Conservation (phyloP, 2,113 vertebrate genomes). For the Tragulus kanchil region DNA sequence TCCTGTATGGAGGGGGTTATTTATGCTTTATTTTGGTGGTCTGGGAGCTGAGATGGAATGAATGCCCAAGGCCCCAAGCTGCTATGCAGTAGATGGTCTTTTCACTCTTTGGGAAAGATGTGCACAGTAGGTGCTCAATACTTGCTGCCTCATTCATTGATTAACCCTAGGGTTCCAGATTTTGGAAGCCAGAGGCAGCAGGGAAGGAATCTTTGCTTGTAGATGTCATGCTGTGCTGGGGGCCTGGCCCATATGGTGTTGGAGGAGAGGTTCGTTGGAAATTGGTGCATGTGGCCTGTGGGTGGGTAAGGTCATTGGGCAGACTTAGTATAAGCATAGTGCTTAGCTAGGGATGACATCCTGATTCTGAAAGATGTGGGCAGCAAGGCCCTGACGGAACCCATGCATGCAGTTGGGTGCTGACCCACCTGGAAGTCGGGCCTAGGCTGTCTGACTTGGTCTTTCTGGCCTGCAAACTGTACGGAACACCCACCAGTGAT, state of each 20-base stretch:
- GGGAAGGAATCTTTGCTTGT: background rate
- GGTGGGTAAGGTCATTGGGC: background rate
- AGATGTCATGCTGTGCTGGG: background rate
- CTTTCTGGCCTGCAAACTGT: background rate
- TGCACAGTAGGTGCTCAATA: background rate
- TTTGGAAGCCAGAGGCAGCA: background rate
- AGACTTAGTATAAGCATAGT: background rate
- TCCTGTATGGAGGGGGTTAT: background rate
- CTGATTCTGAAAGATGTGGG: background rate
- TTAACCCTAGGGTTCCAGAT: background rate
- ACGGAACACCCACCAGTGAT: background rate
- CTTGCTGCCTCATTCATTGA: background rate
- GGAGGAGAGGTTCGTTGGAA: background rate
- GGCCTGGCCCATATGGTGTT: background rate
- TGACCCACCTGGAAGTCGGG: background rate
- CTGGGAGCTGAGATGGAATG: background rate
- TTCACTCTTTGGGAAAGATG: background rate
- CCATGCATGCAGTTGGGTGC: fast-evolving
- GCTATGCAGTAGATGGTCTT: background rate
- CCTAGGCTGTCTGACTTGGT: background rate
- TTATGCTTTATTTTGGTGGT: background rate
- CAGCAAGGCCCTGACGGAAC: background rate
- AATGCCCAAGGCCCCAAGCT: background rate
- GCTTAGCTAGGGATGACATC: background rate
- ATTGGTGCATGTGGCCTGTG: background rate